Percentiles rank a stretch among this genome's conserved stretches.
Evolutionary conservation across 1,140 invertebrate species (phyloP).

Genomic region (Brachionus rotundiformis): DNA sequence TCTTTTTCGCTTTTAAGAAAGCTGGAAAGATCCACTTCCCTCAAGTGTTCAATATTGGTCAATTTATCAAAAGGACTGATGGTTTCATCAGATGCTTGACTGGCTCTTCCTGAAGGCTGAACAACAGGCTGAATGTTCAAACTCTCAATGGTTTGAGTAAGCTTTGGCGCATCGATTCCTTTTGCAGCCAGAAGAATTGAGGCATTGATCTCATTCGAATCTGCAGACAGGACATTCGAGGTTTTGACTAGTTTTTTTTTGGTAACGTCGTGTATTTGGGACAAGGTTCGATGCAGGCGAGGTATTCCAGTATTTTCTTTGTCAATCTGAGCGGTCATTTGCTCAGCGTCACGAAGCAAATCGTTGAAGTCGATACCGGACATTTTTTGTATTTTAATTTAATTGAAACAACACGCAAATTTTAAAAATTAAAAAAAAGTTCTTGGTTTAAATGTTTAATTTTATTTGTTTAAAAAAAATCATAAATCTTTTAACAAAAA

Average conservation of each 20-base stretch:
- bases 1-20: conserved; percentile 89
- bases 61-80: conserved; percentile 47
- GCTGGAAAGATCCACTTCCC: conserved; percentile 68
- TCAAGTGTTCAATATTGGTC: conserved; percentile 30
- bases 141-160: conserved; percentile 36
- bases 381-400: conserved; percentile 23
- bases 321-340: conserved; percentile 47
- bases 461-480: background rate
- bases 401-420: conserved; percentile 3
- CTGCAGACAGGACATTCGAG: background rate
- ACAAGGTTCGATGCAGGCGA: conserved; percentile 7
- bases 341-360: conserved; percentile 41
- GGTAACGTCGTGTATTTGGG: conserved; percentile 17
- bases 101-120: background rate
- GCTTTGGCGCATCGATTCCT: conserved; percentile 42
- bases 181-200: conserved; percentile 28
- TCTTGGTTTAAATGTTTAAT: background rate
- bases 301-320: conserved; percentile 50
- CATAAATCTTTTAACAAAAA: background rate
- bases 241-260: conserved; percentile 46
- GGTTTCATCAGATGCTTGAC: background rate
- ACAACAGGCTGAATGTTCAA: conserved; percentile 7
- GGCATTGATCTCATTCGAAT: conserved; percentile 46
- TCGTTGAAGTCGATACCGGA: conserved; percentile 23
- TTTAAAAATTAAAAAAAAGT: background rate